A percentile compares a stretch with the other conserved stretches of the same genome.
Conservation (phyloP, 2,113 vertebrate genomes). For the Morone chrysops region DNA sequence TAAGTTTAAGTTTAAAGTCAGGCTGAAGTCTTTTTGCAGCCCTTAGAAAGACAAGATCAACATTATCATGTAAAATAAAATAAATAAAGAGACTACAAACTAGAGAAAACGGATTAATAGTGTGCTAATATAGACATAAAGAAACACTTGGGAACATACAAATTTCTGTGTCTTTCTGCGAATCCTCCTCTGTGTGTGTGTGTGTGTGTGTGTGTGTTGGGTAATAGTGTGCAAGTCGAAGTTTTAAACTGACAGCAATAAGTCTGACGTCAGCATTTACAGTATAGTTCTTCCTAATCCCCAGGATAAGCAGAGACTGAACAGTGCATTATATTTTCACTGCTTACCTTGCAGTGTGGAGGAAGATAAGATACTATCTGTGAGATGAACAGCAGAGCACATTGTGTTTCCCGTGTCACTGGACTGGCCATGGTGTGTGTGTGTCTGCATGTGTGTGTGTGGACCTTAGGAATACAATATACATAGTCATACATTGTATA, state of each 20-base stretch:
- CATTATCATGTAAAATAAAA: not conserved
- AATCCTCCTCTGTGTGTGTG: too few species aligned
- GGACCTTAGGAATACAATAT: not conserved
- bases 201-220: not conserved
- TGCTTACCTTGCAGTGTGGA: slow-evolving; percentile 37
- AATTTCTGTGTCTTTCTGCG: not conserved
- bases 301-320: slow-evolving; percentile 45
- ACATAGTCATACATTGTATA: too few species aligned
- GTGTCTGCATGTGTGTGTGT: slow-evolving; percentile 3
- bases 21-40: not conserved
- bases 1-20: not conserved
- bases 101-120: not conserved
- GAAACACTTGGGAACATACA: not conserved
- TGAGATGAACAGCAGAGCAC: slow-evolving; percentile 43
- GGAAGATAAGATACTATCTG: slow-evolving; percentile 75
- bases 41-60: not conserved
- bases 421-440: not conserved
- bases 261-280: slow-evolving; percentile 34
- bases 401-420: slow-evolving; percentile 47
- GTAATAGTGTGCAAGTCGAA: not conserved
- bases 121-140: not conserved
- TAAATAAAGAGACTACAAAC: not conserved
- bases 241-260: slow-evolving; percentile 29
- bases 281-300: slow-evolving; percentile 47
- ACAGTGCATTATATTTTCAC: slow-evolving; percentile 35